Base-by-base conservation (phyloP, 2,113 vertebrate species). In the Anolis carolinensis region DNA sequence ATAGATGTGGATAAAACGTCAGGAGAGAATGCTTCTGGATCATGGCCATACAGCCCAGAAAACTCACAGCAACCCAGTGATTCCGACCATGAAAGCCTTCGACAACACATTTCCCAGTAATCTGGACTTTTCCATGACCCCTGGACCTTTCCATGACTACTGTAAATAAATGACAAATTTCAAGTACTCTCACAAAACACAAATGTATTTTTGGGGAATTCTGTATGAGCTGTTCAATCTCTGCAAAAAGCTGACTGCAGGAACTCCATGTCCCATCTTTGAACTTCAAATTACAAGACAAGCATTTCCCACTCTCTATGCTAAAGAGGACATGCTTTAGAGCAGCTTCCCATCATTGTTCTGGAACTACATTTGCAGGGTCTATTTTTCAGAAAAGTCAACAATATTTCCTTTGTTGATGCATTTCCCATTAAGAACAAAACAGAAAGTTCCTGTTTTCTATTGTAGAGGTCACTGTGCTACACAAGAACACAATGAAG, bases 281-380 rank as follows among this genome's bases (percentile, higher is more conserved):
- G 94, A 95, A 94, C 91, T 94, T 77, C 83, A 92, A 88, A 76
- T 88, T 87, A 88, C 86, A 84, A 59, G 87, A 79, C 92, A 91
- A 93, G 90, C 79, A 89, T 87, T 88, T 94, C 90, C 91, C 80
- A 89, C 91, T 94, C 93, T 92, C 87, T 74, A 68, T 62, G 89
- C 87, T 88, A 80, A 90, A 92, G 92, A 89, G 90, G 89, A 90
- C 93, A 88, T 55, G 83, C 88, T 93, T 93, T 82, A 88, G 70
- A 81, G 83, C 81, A 55, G 92, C 90, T 95, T 95, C 94, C 94
- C 93, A 94, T 89, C 63, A 95, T 95, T 95, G 94, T 95, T 92
- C 87, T 70, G 2, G 79, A 83, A 89, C 87, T 90, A 82, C 55
- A 88, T 83, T 93, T 94, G 91, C 91, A 91, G 86, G 71, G 65